These are phyloP conservation scores for Drosophila affinis DNA, from an alignment of 2,888 invertebrate species.

Conservation along the genomic window DNA sequence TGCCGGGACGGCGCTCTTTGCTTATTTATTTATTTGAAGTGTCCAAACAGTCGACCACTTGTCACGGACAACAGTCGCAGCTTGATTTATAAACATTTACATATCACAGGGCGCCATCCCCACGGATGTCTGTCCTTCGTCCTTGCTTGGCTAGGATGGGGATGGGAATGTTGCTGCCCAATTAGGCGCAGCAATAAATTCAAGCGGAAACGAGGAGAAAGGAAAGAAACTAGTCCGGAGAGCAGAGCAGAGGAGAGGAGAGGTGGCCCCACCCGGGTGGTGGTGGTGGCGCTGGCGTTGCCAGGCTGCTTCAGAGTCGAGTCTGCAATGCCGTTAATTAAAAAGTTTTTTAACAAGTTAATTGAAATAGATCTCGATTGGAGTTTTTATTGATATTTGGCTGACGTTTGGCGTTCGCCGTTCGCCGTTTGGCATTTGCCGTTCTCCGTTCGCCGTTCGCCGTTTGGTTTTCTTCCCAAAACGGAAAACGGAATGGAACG, in stretches of 20 bases:
- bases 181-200: constrained; percentile 77
- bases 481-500: constrained; percentile 10
- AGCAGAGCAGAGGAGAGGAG: neutral
- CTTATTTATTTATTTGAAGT: constrained; percentile 75
- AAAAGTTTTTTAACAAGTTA: constrained; percentile 78
- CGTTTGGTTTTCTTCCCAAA: neutral
- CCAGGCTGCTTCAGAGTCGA: constrained; percentile 18
- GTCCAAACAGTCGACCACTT: constrained; percentile 69
- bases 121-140: no score
- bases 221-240: constrained; percentile 32
- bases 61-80: constrained; percentile 64
- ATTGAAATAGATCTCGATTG: constrained; percentile 78
- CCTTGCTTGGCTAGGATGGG: neutral
- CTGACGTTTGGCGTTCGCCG: constrained; percentile 70
- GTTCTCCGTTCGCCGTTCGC: constrained; percentile 35
- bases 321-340: constrained; percentile 73
- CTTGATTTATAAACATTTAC: constrained; percentile 76
- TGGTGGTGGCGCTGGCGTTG: constrained; percentile 1
- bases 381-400: constrained; percentile 77
- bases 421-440: neutral
- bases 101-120: constrained; percentile 46
- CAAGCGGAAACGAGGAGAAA: constrained; percentile 36
- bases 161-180: constrained; percentile 51
- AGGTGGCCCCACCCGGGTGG: neutral
- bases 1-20: constrained; percentile 43